These are phyloP conservation scores for Dendronephthya gigantea DNA, from an alignment of 64 coral and sea anemone genomes.

Conservation along the genomic window DNA sequence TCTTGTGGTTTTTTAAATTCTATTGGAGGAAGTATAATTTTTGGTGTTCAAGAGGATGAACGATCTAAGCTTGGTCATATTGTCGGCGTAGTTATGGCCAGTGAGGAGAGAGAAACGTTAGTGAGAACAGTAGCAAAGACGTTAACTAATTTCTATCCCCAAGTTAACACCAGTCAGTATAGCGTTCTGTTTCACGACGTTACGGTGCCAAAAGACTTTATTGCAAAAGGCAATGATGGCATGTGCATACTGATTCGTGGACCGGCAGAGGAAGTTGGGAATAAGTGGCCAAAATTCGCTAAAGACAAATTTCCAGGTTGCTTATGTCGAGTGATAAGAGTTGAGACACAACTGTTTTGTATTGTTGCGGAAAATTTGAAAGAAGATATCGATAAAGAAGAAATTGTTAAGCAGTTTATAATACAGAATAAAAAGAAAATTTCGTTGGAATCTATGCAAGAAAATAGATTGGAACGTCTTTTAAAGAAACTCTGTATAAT, in stretches of 20 bases:
- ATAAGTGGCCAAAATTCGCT: not conserved
- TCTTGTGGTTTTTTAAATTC: slow-evolving; percentile 52
- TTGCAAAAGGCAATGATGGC: slow-evolving; percentile 27
- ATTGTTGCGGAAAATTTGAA: not conserved
- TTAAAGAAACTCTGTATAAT: slow-evolving; percentile 39
- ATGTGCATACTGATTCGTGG: not conserved
- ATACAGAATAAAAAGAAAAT: slow-evolving; percentile 24
- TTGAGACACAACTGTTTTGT: not conserved
- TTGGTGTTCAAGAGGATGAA: slow-evolving; percentile 45
- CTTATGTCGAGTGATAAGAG: not conserved
- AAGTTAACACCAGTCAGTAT: slow-evolving; percentile 44
- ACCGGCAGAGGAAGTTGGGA: not conserved
- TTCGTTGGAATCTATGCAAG: not conserved
- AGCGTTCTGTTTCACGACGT: slow-evolving; percentile 35
- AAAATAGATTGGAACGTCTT: slow-evolving; percentile 1
- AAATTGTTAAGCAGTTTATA: slow-evolving; percentile 33
- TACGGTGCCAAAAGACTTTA: slow-evolving; percentile 25
- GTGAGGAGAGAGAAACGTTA: slow-evolving; percentile 19
- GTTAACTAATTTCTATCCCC: slow-evolving; percentile 49
- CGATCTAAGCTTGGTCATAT: slow-evolving; percentile 37
- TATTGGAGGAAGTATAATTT: slow-evolving; percentile 42
- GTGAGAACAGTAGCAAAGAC: slow-evolving; percentile 4
- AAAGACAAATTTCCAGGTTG: not conserved
- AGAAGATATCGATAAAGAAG: not conserved
- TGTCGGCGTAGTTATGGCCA: slow-evolving; percentile 38